These are phyloP conservation scores for Drosophila virilis DNA, from an alignment of 1,140 invertebrate genomes.

Conservation along the genomic window DNA sequence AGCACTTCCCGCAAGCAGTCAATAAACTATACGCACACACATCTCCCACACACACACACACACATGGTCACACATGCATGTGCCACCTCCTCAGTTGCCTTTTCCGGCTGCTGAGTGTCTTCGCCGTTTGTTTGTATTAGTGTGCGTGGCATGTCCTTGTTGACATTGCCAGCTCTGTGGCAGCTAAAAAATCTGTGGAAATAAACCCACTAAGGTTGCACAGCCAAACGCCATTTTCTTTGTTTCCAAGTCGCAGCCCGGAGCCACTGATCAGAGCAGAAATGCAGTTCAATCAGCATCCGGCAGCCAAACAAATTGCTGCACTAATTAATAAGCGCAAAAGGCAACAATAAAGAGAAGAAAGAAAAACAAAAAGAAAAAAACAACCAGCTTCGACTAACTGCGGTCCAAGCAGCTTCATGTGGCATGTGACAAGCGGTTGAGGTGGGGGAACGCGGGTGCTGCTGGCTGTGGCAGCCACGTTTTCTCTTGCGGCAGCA, in stretches of 20 bases:
- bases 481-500: constrained; percentile 55
- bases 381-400: background rate
- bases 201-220: constrained; percentile 3
- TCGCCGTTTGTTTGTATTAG: constrained; percentile 52
- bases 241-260: background rate
- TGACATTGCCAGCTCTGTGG: constrained; percentile 64
- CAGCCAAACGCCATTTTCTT: background rate
- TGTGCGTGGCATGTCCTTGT: constrained; percentile 75
- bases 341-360: constrained; percentile 5
- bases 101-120: constrained; percentile 5
- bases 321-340: constrained; percentile 70
- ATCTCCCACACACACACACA: constrained; percentile 25
- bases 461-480: constrained; percentile 9
- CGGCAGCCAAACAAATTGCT: constrained; percentile 59
- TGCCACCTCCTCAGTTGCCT: constrained; percentile 1
- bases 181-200: constrained; percentile 31
- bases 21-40: constrained; percentile 79
- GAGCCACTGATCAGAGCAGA: background rate
- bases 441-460: background rate
- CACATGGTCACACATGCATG: constrained; percentile 9
- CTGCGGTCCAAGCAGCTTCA: constrained; percentile 12
- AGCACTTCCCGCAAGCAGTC: constrained; percentile 82
- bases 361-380: background rate
- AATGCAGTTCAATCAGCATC: constrained; percentile 56
- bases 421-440: constrained; percentile 1